Evolutionary conservation across 2,797 vertebrate genomes (phyloP).

Genomic region (Gallirallus australis): DNA sequence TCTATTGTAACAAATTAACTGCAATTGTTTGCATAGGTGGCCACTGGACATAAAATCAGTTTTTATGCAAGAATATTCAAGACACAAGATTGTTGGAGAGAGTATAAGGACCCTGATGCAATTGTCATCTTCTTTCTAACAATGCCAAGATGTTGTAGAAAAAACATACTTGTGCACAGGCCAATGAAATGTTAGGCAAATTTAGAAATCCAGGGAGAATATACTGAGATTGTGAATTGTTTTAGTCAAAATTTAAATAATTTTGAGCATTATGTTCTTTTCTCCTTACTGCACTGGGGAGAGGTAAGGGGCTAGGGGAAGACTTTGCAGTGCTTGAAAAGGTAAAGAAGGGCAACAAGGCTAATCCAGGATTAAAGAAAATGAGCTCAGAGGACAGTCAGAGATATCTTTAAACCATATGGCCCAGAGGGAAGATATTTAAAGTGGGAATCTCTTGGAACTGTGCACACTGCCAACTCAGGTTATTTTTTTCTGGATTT

Average conservation of each 20-base stretch:
- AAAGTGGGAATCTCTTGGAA: background rate
- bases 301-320: background rate
- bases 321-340: constrained; percentile 41
- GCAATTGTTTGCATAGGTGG: rapidly evolving
- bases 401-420: constrained; percentile 28
- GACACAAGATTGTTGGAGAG: background rate
- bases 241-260: background rate
- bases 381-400: constrained; percentile 50
- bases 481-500: constrained; percentile 22
- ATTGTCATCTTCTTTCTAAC: background rate
- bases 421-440: constrained; percentile 48
- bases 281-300: background rate
- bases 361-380: constrained; percentile 70
- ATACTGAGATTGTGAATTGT: background rate
- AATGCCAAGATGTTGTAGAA: background rate
- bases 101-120: background rate
- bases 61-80: background rate
- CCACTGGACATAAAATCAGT: background rate
- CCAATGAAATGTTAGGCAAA: background rate
- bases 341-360: constrained; percentile 38
- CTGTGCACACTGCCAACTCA: background rate
- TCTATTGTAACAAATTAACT: background rate
- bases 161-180: background rate
- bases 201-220: background rate
- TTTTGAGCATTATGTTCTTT: background rate